phyloP scores from a whole-genome alignment of 2,888 invertebrate genomes.

The Pristionchus entomophagus region DNA sequence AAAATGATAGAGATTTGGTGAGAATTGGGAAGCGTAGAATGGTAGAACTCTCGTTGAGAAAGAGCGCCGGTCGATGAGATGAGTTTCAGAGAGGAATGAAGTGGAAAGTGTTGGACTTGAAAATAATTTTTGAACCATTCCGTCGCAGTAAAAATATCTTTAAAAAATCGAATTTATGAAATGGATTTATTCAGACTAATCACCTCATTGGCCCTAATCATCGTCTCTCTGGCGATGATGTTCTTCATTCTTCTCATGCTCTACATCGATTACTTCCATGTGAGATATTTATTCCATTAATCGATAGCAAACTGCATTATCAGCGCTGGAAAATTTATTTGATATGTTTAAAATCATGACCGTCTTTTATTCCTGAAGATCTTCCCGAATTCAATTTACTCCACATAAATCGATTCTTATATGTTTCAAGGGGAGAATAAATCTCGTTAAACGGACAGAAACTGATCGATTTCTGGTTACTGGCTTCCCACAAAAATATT shows the following conservation, averaged over 20 bases:
- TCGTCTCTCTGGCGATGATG: slow-evolving; percentile 68
- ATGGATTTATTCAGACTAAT: slow-evolving; percentile 58
- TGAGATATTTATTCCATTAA: slow-evolving; percentile 43
- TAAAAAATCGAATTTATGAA: neutral
- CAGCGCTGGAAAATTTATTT: too few relatives aligned
- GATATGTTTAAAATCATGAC: too few relatives aligned
- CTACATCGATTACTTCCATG: slow-evolving; percentile 73
- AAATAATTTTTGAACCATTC: too few relatives aligned
- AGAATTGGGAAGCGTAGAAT: too few relatives aligned
- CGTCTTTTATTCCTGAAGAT: too few relatives aligned
- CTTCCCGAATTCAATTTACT: too few relatives aligned
- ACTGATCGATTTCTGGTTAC: too few relatives aligned
- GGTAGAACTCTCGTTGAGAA: too few relatives aligned
- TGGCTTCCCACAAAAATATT: neutral
- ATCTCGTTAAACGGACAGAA: too few relatives aligned
- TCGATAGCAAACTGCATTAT: too few relatives aligned
- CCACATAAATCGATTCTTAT: too few relatives aligned
- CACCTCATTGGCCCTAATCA: slow-evolving; percentile 66
- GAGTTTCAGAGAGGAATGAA: neutral
- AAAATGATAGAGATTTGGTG: neutral
- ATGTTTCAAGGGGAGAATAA: too few relatives aligned
- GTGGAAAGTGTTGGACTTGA: neutral
- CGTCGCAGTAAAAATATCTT: neutral
- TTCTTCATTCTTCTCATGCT: slow-evolving; percentile 72
- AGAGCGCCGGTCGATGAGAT: neutral